phyloP scores from a whole-genome alignment of 2,797 vertebrate species.

The Presbytis comata region DNA sequence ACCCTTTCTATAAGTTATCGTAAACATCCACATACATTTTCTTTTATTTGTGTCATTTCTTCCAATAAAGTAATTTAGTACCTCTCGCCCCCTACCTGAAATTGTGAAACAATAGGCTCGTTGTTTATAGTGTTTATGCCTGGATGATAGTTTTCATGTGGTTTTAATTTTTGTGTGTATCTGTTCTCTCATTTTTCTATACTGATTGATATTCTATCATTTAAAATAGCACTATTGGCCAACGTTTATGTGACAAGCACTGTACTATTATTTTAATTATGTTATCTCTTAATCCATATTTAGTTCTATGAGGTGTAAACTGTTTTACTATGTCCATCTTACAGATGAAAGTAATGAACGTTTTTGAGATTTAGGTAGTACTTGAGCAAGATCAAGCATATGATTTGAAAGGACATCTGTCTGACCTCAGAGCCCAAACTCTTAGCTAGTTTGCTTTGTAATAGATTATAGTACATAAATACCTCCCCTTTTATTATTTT shows the following conservation, averaged over 20 bases:
- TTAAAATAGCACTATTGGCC: conserved; percentile 1
- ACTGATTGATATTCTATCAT: neutral
- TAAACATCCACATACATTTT: neutral
- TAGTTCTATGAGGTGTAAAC: neutral
- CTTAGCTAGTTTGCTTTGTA: neutral
- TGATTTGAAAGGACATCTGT: conserved; percentile 3
- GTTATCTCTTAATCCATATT: neutral
- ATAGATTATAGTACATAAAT: neutral
- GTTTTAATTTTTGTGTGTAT: neutral
- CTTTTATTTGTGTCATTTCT: conserved; percentile 14
- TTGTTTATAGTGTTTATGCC: neutral
- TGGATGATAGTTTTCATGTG: neutral
- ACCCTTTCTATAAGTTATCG: neutral
- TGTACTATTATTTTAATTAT: neutral
- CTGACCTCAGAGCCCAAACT: neutral
- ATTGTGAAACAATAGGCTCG: neutral
- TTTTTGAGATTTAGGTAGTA: neutral
- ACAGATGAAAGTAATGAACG: neutral
- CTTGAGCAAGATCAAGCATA: neutral
- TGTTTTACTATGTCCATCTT: neutral
- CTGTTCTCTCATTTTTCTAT: conserved; percentile 1
- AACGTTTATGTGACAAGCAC: neutral
- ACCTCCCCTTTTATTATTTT: neutral
- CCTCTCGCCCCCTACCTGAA: neutral
- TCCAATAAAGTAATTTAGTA: conserved; percentile 12